Evolutionary conservation across 1,140 invertebrate genomes (phyloP), one percentile per base, ranked within the genome.

Genomic region (Drosophila rufa): DNA sequence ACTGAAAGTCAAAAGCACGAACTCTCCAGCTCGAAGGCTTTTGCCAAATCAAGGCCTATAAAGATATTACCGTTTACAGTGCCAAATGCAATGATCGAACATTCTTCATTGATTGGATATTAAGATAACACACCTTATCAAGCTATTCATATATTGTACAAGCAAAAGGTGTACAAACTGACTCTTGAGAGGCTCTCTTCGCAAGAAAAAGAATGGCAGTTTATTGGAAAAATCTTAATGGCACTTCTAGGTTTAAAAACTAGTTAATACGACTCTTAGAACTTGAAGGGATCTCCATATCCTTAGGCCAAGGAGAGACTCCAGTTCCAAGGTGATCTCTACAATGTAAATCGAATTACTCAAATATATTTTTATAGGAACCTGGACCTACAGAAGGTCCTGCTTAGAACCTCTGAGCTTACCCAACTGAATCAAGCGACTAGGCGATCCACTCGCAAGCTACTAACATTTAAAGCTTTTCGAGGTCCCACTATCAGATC

Each of bases 401-500:
- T 12, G 27, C 8, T 43, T 14, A 11, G 22, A 53, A 22, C 15
- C 30, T n/a, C 2, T 48, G 17, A 68, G 48, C 40, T 19, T 45
- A 22, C 27, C 30, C 22, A 27, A 38, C 22, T 36, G 11, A 27
- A 22, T 4, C 27, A 9, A 2, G 1, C 25, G 30, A 73, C 66
- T 73, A 38, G 71, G 38, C 27, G 36, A 50, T 19, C 38, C n/a
- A 7, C 27, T 14, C 3, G 1, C 9, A 14, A 14, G 19, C 2
- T 43, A 50, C 51, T 46, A 22, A 30, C 4, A 38, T 40, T 55
- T 67, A 55, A 67, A 30, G 40, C 61, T 45, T 67, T 69, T 27
- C 3, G 4, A 15, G 19, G 19, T 30, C 14, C 19, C 25, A 27
- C 46, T 66, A 66, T 66, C 50, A 33, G 15, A 2, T 36, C 6